Base-by-base conservation (phyloP, 2,888 invertebrate species). In the Parelbella ahira region DNA sequence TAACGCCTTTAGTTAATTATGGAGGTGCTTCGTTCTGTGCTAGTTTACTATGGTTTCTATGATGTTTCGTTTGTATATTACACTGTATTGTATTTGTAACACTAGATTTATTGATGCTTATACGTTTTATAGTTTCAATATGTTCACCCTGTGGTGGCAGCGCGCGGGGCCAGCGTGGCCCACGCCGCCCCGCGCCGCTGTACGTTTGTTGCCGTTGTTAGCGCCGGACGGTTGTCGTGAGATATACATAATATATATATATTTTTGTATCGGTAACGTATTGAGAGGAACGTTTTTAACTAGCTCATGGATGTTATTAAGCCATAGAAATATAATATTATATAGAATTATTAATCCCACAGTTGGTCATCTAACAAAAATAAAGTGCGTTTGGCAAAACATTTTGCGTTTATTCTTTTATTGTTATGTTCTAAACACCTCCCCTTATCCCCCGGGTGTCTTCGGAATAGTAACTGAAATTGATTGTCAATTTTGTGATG, bases 21-120 rank as follows among this genome's bases (percentile, higher is more conserved):
- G 53, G 56, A 54, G 72, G 73, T 68, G 71, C 70, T 72, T 67
- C 51, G 56, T 63, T 64, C 60, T 52, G 68, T 68, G 69, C 68
- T 69, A 64, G 60, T 53, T 57, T 58, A 56, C 50, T 57, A 50
- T 51, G 47, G 49, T 51, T 60, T 58, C 49, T 56, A 56, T 55
- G 24, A 30, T 19, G 33, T 49, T 54, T 73, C 68, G 61, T n/a
- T 72, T 73, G 69, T 74, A 69, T 67, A 66, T 63, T 73, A 62
- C 57, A 60, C n/a, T n/a, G n/a, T n/a, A n/a, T n/a, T n/a, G n/a
- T n/a, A n/a, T n/a, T 61, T 63, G 63, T 71, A 68, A 69, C 63
- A 63, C 64, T 41, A 41, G 39, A 33, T 27, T 41, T 13, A 41
- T 41, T 41, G 33, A 41, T 63, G 68, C 71, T 72, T 74, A 60